Base-by-base conservation (phyloP, 1,140 invertebrate species). In the Drosophila nigrodunni region DNA sequence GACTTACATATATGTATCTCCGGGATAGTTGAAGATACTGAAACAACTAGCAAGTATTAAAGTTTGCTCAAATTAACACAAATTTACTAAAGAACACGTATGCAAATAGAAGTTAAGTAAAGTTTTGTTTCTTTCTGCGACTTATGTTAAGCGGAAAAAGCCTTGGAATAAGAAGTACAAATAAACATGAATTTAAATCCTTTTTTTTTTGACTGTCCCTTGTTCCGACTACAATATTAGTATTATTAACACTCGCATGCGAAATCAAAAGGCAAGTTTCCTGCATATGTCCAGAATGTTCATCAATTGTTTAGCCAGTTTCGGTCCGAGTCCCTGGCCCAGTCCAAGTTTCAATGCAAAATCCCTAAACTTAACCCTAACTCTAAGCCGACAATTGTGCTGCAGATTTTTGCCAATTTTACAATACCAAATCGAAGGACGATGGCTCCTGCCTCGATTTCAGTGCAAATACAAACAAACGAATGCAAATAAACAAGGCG, bases 391-490 rank as follows among this genome's bases (percentile, higher is more conserved):
- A 72, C 85, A 85, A 89, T 88, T 78, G 82, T 78, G 68, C 65
- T 66, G 74, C 76, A 75, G 82, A 75, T 64, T 77, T 89, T 89
- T 88, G 74, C 77, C 80, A 78, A 89, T 89, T 83, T 78, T 68
- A 83, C 80, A 82, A 62, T 58, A 52, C 61, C 55, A 21, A 54
- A 65, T 37, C 57, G 18, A 39, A 30, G 43, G 21, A 57, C 55
- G 41, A 57, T 50, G 39, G 2, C 41, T 46, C 44, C 60, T 81
- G 80, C 85, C 72, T 85, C 83, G 86, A 88, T 88, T 89, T 89
- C 86, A 85, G 57, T 90, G 81, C 86, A 89, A 89, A 89, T 69
- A 89, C 78, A 90, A 89, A 89, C 85, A 88, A 77, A 80, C 75
- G 59, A 89, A 89, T 89, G 85, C 85, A 89, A 89, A 89, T 89